phyloP scores from a whole-genome alignment of 2,888 invertebrate species.

The Eupithecia centaureata region DNA sequence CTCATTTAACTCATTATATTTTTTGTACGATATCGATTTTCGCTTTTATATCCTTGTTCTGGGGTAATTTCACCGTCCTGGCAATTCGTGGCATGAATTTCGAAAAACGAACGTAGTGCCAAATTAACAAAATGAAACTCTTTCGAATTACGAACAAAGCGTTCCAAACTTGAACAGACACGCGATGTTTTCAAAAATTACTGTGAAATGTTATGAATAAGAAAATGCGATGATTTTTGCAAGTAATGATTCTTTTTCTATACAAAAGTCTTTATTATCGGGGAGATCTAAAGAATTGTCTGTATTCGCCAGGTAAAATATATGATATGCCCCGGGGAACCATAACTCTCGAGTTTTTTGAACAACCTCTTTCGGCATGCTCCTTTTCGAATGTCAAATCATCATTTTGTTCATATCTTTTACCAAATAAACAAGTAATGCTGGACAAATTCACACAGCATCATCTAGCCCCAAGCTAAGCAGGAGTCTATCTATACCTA shows the following conservation, averaged over 20 bases:
- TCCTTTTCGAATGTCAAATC: not conserved
- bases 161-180: conserved; percentile 29
- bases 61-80: conserved; percentile 6
- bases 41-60: conserved; percentile 15
- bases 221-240: conserved; percentile 14
- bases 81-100: conserved; percentile 10
- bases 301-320: conserved; percentile 1
- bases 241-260: conserved; percentile 16
- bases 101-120: not conserved
- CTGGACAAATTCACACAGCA: too few species aligned
- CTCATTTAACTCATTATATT: conserved; percentile 9
- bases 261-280: conserved; percentile 13
- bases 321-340: conserved; percentile 4
- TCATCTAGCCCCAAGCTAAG: too few species aligned
- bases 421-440: not conserved
- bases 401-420: not conserved
- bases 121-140: conserved; percentile 19
- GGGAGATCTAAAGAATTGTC: conserved; percentile 6
- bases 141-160: conserved; percentile 19
- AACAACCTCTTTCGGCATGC: not conserved
- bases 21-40: conserved; percentile 32
- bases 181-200: conserved; percentile 26
- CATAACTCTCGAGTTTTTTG: conserved; percentile 1
- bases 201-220: conserved; percentile 10
- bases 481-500: too few species aligned